Evolutionary conservation across 2,888 invertebrate genomes (phyloP), one percentile per base, ranked within the genome.

Genomic region (Monopis laevigella): DNA sequence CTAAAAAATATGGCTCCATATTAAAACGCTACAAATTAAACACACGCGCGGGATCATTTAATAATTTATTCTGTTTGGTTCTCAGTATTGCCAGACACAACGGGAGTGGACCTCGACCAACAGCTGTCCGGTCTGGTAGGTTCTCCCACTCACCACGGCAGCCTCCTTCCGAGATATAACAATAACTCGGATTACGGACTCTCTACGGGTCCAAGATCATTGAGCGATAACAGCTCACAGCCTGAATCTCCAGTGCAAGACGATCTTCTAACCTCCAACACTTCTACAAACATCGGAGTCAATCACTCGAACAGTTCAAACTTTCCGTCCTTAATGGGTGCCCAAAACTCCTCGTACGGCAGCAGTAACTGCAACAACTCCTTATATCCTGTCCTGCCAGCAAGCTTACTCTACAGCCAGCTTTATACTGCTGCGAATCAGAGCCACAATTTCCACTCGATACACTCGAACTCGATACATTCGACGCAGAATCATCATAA

Each of bases 181-280:
- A 59, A 78, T 45, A 74, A 86, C 51, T 63, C 83, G 2, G 85
- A 91, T 59, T 88, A 90, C 72, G 81, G 86, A 51, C 77, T 87
- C 48, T 81, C 85, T 42, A 82, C 84, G 13, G 87, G 88, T 2
- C 91, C 92, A 0, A 80, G 92, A 29, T 92, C 92, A 10, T 70
- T 92, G 18, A 91, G 91, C 51, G 92, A 92, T 62, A 88, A 89
- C 59, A 92, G 91, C 27, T 92, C 91, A 24, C 88, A 91, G 46
- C 90, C 91, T 2, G 91, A 92, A 58, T 90, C 90, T 26, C 91
- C 91, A 1, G 90, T 91, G 11, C 91, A 92, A 72, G 90, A 90
- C 57, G 90, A 91, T 53, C 67, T 88, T 2, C 75, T 88, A 26
- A 84, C 86, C 1, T 84, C 86, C 4, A 88, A 87, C 55, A 85